Evolutionary conservation across 2,113 vertebrate species (phyloP), one percentile per base, ranked within the genome.

Genomic region (Neoarius graeffei): DNA sequence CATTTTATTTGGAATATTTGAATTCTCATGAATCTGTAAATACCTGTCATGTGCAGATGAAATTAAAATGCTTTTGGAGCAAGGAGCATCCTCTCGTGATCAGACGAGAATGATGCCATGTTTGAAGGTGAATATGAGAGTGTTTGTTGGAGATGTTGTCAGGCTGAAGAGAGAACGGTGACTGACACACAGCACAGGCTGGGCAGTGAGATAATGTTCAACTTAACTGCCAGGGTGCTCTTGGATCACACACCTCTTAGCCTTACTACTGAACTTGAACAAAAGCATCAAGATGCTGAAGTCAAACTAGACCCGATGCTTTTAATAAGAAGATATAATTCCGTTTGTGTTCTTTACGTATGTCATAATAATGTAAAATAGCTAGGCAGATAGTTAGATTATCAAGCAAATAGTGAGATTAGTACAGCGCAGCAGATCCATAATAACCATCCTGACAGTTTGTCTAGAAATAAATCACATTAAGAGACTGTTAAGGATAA

Each of bases 11-110:
- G 27, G 92, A 94, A 94, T 94, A 95, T 95, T 95, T 94, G 93
- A 95, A 95, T 95, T 95, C 92, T 94, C 92, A 94, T 95, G 93
- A 94, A 95, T 95, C 93, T 94, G 93, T 94, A 94, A 96, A 93
- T 94, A 93, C 90, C 90, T 90, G 91, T 92, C 88, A 91, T 89
- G 90, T 89, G 90, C 77, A 81, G 71, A 85, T 87, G 88, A 91
- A 91, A 91, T 91, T 89, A 91, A 91, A 89, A 91, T 84, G 88
- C 85, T 83, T 90, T 87, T 59, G 82, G 81, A 82, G 82, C 80
- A 89, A 87, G 85, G 85, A 83, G 81, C 74, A 57, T 90, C 87
- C 85, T 89, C 77, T 90, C 73, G 76, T 64, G 77, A 89, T 87
- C 77, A 87, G 66, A 83, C 74, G 82, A 87, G 85, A 87, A 73